Percentiles rank a stretch among this genome's conserved stretches.
Conservation (phyloP, 2,888 invertebrate genomes). For the Tiphia femorata region DNA sequence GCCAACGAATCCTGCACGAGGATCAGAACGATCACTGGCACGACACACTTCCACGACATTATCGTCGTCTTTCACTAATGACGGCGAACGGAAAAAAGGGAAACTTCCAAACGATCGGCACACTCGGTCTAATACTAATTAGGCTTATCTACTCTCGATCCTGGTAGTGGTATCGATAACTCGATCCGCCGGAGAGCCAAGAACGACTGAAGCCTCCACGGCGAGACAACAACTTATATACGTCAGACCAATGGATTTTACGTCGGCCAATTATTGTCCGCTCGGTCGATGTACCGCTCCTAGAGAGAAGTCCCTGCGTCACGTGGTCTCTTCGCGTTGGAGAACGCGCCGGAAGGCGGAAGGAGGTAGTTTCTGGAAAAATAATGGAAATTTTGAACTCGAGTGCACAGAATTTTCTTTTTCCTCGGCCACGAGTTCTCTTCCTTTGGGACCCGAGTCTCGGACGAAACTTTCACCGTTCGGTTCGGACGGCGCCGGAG, state of each 20-base stretch:
- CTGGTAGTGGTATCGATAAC: no score
- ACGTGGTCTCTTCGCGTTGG: no score
- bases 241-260: slow-evolving; percentile 44
- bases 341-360: no score
- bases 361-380: no score
- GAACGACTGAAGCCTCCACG: slow-evolving; percentile 56
- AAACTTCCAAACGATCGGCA: slow-evolving; percentile 2
- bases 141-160: neutral
- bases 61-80: slow-evolving; percentile 38
- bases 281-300: neutral
- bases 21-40: slow-evolving; percentile 55
- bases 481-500: neutral
- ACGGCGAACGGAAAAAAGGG: neutral
- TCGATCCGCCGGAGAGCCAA: slow-evolving; percentile 53
- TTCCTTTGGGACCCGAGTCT: no score
- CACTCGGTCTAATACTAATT: neutral
- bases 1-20: slow-evolving; percentile 42
- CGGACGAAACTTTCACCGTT: slow-evolving; percentile 32
- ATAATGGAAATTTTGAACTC: neutral
- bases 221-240: slow-evolving; percentile 63
- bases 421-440: neutral
- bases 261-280: slow-evolving; percentile 52
- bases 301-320: no score
- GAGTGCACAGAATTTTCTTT: neutral
- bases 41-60: slow-evolving; percentile 50